A percentile compares a stretch with the other conserved stretches of the same genome.
Conservation (phyloP, 2,888 invertebrate genomes). For the Danaus chrysippus region DNA sequence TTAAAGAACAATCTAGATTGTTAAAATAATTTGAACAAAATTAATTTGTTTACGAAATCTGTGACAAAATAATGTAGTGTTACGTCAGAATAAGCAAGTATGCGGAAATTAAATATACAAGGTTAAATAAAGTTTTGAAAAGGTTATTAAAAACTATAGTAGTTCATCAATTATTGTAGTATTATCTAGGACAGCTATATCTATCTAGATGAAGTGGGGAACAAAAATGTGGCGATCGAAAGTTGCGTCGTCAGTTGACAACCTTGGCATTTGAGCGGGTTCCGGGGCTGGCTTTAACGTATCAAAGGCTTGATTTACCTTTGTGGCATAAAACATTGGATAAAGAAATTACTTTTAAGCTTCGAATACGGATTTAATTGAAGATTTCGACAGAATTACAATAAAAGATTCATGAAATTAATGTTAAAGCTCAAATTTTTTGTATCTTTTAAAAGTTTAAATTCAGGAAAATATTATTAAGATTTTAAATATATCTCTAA, state of each 20-base stretch:
- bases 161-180: slow-evolving; percentile 9
- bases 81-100: too few relatives aligned
- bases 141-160: not conserved
- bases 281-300: slow-evolving; percentile 51
- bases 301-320: slow-evolving; percentile 18
- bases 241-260: slow-evolving; percentile 78
- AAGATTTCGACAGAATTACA: too few relatives aligned
- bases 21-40: too few relatives aligned
- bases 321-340: too few relatives aligned
- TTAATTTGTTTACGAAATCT: too few relatives aligned
- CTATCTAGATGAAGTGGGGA: slow-evolving; percentile 52
- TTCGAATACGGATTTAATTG: too few relatives aligned
- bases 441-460: too few relatives aligned
- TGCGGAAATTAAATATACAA: too few relatives aligned
- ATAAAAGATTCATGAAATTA: too few relatives aligned
- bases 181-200: slow-evolving; percentile 21
- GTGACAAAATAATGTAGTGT: too few relatives aligned
- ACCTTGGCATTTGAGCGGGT: slow-evolving; percentile 78
- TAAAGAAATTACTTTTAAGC: too few relatives aligned
- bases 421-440: too few relatives aligned
- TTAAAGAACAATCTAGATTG: not conserved
- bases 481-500: not conserved
- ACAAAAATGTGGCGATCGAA: slow-evolving; percentile 76
- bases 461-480: not conserved
- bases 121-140: not conserved